Evolutionary conservation across 2,113 vertebrate genomes (phyloP).

Genomic region (Scophthalmus maximus): DNA sequence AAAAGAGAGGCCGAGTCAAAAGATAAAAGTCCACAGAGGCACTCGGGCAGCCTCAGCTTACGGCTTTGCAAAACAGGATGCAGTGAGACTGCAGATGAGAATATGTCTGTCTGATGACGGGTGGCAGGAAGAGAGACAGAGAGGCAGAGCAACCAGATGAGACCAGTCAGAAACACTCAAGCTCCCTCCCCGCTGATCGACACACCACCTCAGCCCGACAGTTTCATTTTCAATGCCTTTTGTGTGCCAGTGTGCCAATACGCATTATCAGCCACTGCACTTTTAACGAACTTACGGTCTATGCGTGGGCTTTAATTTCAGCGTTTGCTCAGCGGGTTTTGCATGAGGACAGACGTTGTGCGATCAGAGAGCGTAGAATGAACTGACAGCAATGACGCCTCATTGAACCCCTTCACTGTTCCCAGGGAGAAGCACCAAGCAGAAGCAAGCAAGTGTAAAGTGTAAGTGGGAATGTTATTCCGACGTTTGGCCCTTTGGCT

Average conservation of each 20-base stretch:
- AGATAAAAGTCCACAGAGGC: conserved; percentile 24
- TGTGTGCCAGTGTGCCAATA: conserved; percentile 53
- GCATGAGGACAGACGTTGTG: conserved; percentile 40
- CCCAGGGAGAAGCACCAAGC: conserved; percentile 24
- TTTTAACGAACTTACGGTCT: conserved; percentile 56
- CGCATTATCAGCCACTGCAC: conserved; percentile 39
- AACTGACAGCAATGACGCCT: conserved; percentile 30
- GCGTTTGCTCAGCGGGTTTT: conserved; percentile 56
- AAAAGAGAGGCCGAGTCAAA: conserved; percentile 17
- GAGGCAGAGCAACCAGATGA: conserved; percentile 62
- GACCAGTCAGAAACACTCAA: conserved; percentile 52
- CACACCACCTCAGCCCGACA: conserved; percentile 61
- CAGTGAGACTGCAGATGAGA: conserved; percentile 66
- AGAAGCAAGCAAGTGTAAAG: conserved; percentile 21
- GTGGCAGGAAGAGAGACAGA: conserved; percentile 33
- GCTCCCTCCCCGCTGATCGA: conserved; percentile 51
- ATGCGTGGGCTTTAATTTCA: conserved; percentile 64
- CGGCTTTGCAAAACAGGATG: conserved; percentile 49
- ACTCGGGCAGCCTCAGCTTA: conserved; percentile 24
- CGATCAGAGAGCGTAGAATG: conserved; percentile 31
- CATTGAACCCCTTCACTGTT: conserved; percentile 40
- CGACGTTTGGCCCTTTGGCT: conserved; percentile 5
- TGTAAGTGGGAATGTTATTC: not conserved
- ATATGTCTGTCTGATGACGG: conserved; percentile 41
- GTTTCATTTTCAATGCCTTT: conserved; percentile 63